A percentile compares a stretch with the other conserved stretches of the same genome.
These are phyloP conservation scores for Myiozetetes cayanensis DNA, from an alignment of 2,113 vertebrate species.

Conservation along the genomic window DNA sequence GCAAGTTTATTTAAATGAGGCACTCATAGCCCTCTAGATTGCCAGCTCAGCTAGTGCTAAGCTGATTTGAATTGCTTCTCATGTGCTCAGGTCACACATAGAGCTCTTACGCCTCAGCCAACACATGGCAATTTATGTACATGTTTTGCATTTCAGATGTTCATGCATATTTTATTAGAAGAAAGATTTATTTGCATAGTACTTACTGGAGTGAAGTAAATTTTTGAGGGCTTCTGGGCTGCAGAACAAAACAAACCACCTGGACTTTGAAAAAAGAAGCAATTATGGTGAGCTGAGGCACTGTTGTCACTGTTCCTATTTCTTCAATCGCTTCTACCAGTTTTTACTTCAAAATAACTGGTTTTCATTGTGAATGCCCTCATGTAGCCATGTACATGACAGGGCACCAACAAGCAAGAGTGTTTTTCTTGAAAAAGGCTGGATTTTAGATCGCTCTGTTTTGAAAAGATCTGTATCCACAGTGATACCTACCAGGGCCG, in stretches of 20 bases:
- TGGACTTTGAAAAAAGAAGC: constrained; percentile 19
- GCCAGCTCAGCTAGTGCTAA: neutral
- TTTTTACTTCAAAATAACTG: neutral
- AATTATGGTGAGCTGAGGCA: neutral
- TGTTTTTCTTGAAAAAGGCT: neutral
- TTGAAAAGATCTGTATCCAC: neutral
- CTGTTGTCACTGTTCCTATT: neutral
- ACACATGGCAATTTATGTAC: neutral
- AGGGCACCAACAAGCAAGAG: neutral
- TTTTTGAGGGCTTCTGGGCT: constrained; percentile 72
- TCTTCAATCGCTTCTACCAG: neutral
- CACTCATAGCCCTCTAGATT: neutral
- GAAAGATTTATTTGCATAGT: constrained; percentile 18
- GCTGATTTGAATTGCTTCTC: neutral
- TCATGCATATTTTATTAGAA: constrained; percentile 5
- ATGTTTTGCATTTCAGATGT: neutral
- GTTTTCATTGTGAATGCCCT: neutral
- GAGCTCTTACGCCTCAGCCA: neutral
- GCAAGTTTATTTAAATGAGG: neutral
- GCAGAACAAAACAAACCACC: constrained; percentile 78
- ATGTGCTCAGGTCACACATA: neutral
- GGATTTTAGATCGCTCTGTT: neutral
- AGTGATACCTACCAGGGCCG: neutral
- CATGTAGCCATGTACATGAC: neutral
- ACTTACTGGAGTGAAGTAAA: constrained; percentile 80